Base-by-base conservation (phyloP, 1,140 invertebrate species). In the Drosophila littoralis region DNA sequence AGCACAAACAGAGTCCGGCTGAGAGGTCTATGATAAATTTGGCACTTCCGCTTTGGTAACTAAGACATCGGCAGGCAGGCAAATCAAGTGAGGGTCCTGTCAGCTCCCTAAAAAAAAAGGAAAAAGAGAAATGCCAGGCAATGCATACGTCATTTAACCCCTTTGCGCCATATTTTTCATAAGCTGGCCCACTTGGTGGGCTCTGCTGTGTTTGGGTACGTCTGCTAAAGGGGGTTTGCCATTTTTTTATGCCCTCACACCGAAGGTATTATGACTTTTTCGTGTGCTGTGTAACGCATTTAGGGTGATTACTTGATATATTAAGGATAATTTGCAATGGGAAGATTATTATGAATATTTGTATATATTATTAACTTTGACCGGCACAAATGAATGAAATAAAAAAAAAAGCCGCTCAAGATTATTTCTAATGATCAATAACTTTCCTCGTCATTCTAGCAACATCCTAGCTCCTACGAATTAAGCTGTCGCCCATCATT, bases 91-190 rank as follows among this genome's bases (percentile, higher is more conserved):
- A 52, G 65, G 42, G 6, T 17, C 13, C 50, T 45, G 4, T n/a
- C n/a, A 15, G 36, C 45, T 17, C 36, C 35, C 33, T 28, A 51
- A 43, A 50, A 64, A 60, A 61, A 35, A 33, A 7, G n/a, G n/a
- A n/a, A 6, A 35, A 78, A 88, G 83, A 88, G 69, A 82, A 88
- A 86, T 86, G 58, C 79, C 79, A 68, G 22, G 83, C 83, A 88
- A 88, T 89, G 79, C 83, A 88, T 88, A 88, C 83, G 83, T 89
- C 83, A 88, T 88, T 88, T 88, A 88, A 89, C 83, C 83, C 83
- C 83, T 88, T 88, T 88, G 76, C 83, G 83, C 84, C 84, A 88
- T 88, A 88, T 88, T 83, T 86, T 83, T 89, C 84, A 88, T 88
- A 88, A 88, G 60, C 82, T 81, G 75, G 60, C 33, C 75, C 75